Evolutionary conservation across 2,797 vertebrate species (phyloP), one percentile per base, ranked within the genome.

Genomic region (Lagocephalus sceleratus): DNA sequence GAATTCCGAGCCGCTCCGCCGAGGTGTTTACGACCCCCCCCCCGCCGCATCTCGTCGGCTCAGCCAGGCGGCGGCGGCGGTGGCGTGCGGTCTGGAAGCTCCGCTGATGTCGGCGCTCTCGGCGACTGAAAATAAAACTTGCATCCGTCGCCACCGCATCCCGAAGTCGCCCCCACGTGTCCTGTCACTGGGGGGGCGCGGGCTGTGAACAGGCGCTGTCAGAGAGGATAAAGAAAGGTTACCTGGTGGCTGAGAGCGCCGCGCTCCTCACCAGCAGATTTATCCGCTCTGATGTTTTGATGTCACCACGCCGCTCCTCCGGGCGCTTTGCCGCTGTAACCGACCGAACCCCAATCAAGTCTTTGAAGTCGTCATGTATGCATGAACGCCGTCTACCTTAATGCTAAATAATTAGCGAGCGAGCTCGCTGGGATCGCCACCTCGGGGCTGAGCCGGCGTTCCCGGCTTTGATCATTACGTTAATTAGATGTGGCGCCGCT

Each of bases 401-500:
- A 91, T 92, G 85, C 88, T 89, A 89, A 90, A 91, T 92, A 92
- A 91, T 92, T 91, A 91, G 88, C 89, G 39, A 81, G 78, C 54
- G 65, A 72, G 71, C 88, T 73, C 85, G 76, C 80, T 84, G 79
- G 87, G 88, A 85, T 81, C 71, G 76, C 81, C 79, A 87, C 89
- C 89, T 88, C 79, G 46, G 90, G 90, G 89, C 86, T 80, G 75
- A 85, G 82, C 84, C 81, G 69, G 79, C 86, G 88, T 81, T 85
- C 82, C 83, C 79, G 68, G 72, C 90, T 90, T 91, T 91, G 90
- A 92, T 91, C 90, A 87, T 90, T 89, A 90, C 85, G 56, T 87
- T 91, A 92, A 92, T 92, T 91, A 90, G 88, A 90, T 86, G 69
- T 88, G 90, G 88, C 89, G 90, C 83, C 83, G 76, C 83, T 91